Evolutionary conservation across 2,113 vertebrate genomes (phyloP).

Genomic region (Dipodomys spectabilis): DNA sequence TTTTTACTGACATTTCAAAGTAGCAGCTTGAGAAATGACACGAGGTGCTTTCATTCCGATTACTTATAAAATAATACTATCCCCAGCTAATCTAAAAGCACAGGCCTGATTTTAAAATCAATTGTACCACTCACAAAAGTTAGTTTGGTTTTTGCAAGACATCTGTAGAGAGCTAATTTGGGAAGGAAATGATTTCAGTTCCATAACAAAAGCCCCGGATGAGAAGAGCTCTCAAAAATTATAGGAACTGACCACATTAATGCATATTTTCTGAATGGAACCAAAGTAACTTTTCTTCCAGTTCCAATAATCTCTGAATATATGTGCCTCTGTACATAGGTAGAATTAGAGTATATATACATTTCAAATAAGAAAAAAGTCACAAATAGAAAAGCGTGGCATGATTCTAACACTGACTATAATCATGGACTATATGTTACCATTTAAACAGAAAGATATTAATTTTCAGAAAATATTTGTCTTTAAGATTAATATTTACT

Average conservation of each 20-base stretch:
- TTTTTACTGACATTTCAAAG: constrained; percentile 23
- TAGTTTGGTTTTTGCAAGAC: not conserved
- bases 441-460: not conserved
- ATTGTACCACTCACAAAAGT: not conserved
- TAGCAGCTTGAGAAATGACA: not conserved
- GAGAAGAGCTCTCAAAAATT: constrained; percentile 55
- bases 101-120: constrained; percentile 33
- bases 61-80: not conserved
- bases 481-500: not conserved
- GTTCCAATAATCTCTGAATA: not conserved
- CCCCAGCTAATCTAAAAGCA: constrained; percentile 32
- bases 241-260: not conserved
- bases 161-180: constrained; percentile 64
- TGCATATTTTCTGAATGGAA: constrained; percentile 49
- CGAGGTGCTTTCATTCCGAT: not conserved
- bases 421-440: not conserved
- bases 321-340: not conserved
- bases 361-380: not conserved
- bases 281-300: constrained; percentile 28
- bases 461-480: not conserved
- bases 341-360: not conserved
- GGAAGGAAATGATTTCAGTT: constrained; percentile 47
- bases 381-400: not conserved
- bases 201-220: constrained; percentile 47
- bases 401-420: not conserved